phyloP scores from a whole-genome alignment of 2,113 vertebrate genomes.

The Xyrauchen texanus region DNA sequence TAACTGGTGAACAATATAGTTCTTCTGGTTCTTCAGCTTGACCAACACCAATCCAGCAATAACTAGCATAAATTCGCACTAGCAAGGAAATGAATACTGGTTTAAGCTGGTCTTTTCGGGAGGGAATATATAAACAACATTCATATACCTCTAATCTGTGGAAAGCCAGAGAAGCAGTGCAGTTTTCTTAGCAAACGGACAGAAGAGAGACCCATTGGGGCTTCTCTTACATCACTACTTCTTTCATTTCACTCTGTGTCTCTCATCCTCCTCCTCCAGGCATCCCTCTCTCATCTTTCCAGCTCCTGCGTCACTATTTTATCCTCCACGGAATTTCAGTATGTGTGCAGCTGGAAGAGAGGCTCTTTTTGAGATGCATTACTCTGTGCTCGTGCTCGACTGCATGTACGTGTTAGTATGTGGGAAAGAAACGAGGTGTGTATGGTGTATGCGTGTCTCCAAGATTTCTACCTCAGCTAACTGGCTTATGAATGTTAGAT shows the following conservation, averaged over 20 bases:
- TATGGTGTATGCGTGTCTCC: background rate
- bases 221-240: conserved; percentile 28
- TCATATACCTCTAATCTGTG: background rate
- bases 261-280: conserved; percentile 29
- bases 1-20: too few species aligned
- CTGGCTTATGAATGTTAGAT: conserved; percentile 58
- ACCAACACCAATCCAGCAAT: too few species aligned
- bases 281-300: conserved; percentile 39
- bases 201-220: conserved; percentile 20
- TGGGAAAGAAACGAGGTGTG: background rate
- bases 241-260: conserved; percentile 47
- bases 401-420: background rate
- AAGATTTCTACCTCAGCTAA: conserved; percentile 68
- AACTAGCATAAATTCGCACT: too few species aligned
- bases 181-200: conserved; percentile 25
- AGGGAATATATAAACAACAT: background rate
- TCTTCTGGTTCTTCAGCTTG: too few species aligned
- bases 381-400: background rate
- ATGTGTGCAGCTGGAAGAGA: conserved; percentile 15
- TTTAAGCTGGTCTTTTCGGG: too few species aligned
- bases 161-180: background rate
- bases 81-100: too few species aligned
- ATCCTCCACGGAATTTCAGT: conserved; percentile 36
- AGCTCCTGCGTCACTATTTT: conserved; percentile 35
- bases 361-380: background rate